Evolutionary conservation across 2,797 vertebrate genomes (phyloP).

Genomic region (Hypotaenidia okinawae): DNA sequence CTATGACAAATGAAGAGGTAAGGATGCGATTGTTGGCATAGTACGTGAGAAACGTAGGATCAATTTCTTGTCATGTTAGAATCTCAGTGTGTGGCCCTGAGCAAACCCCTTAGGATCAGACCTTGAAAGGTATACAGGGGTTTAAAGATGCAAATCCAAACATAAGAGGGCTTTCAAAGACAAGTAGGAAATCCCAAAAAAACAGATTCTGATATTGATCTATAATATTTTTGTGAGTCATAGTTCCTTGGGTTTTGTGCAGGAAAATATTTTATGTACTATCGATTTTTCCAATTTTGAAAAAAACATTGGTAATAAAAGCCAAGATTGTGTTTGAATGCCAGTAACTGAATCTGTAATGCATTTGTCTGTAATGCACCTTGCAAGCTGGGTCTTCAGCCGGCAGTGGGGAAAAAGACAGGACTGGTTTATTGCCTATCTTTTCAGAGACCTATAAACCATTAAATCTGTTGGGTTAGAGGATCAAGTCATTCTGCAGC

Average conservation of each 20-base stretch:
- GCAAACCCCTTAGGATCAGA: neutral
- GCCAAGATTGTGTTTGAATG: neutral
- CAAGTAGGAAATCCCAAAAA: neutral
- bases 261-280: neutral
- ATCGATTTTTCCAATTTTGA: neutral
- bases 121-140: neutral
- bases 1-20: constrained; percentile 44
- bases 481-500: neutral
- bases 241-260: neutral
- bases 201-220: neutral
- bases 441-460: neutral
- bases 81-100: neutral
- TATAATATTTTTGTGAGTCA: neutral
- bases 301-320: neutral
- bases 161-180: neutral
- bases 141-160: neutral
- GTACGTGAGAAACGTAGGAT: neutral
- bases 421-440: neutral
- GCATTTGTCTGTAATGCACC: neutral
- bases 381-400: neutral
- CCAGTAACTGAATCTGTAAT: neutral
- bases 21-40: neutral
- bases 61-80: neutral
- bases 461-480: neutral
- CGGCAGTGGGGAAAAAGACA: neutral